Evolutionary conservation across 1,140 invertebrate species (phyloP), one percentile per base, ranked within the genome.

Genomic region (Listronotus bonariensis): DNA sequence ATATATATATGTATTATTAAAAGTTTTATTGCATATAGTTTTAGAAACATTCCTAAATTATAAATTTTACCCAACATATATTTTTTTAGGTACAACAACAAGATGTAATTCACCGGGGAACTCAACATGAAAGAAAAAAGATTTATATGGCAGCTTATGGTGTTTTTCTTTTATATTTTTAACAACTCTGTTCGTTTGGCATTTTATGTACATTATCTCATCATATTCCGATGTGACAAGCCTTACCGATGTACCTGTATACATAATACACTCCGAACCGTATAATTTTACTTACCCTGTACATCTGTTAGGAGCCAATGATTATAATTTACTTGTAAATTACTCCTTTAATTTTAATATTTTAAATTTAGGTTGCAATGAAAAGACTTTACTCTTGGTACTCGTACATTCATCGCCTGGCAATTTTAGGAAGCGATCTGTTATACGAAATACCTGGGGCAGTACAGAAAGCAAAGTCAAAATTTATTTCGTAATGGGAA

Each of bases 391-490:
- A 9, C 71, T 86, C 18, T 66, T 89, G 31, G 82, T 89, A 18
- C 71, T 91, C 42, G 80, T 92, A 3, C 87, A 91, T 69, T 89
- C 89, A 1, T 85, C 87, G 2, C 88, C 89, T 0, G 67, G 68
- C 10, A 88, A 92, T 75, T 79, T 79, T 20, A 77, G 78, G 0
- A 87, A 88, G 68, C 80, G 90, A 10, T 74, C 80, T 7, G 72
- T 84, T 0, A 87, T 92, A 17, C 77, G 90, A 2, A 79, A 83
- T 38, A 91, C 89, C 0, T 92, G 90, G 90, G 90, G 83, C 4
- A 75, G 75, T 60, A 70, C 77, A 12, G 32, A 34, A 51, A 74
- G 65, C 10, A 78, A 76, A 38, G 65, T 85, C 0, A 79, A 82
- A 60, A 68, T 89, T 0, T 78, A 91, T 10, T 93, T 93, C 75